Evolutionary conservation across 1,140 invertebrate species (phyloP).

Genomic region (Solenopsis fugax): DNA sequence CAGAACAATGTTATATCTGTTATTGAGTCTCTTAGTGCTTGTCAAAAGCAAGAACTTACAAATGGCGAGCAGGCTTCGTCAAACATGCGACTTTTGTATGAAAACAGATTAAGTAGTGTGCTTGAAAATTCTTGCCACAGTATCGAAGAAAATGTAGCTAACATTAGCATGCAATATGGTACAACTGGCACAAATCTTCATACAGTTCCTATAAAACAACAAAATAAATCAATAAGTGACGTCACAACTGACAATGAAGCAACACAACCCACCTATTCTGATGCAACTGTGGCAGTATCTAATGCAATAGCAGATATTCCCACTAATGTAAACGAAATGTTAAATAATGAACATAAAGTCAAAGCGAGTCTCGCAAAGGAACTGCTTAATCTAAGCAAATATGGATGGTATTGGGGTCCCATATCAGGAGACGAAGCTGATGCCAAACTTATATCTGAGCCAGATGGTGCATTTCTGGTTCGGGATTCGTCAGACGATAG

Average conservation of each 20-base stretch:
- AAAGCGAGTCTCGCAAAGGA: slow-evolving; percentile 86
- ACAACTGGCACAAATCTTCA: neutral
- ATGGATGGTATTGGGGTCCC: slow-evolving; percentile 91
- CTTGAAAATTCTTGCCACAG: slow-evolving; percentile 8
- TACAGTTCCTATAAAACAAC: slow-evolving; percentile 8
- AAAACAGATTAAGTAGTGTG: slow-evolving; percentile 7
- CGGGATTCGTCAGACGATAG: slow-evolving; percentile 91
- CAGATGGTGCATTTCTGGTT: slow-evolving; percentile 93
- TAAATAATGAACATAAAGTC: slow-evolving; percentile 60
- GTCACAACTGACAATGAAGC: neutral
- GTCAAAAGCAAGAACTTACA: neutral
- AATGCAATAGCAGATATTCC: slow-evolving; percentile 8
- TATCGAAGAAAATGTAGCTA: neutral
- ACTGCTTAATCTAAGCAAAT: slow-evolving; percentile 88
- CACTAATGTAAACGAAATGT: slow-evolving; percentile 20
- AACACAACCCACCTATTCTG: neutral
- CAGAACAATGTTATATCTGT: slow-evolving; percentile 9
- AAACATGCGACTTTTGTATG: neutral
- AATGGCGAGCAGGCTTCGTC: slow-evolving; percentile 3
- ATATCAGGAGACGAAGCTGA: slow-evolving; percentile 89
- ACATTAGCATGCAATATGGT: neutral
- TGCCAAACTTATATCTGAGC: slow-evolving; percentile 87
- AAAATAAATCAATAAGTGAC: neutral
- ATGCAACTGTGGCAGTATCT: neutral
- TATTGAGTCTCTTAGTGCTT: neutral